These are phyloP conservation scores for Nymphalis c-album DNA, from an alignment of 2,888 invertebrate species.

Conservation along the genomic window DNA sequence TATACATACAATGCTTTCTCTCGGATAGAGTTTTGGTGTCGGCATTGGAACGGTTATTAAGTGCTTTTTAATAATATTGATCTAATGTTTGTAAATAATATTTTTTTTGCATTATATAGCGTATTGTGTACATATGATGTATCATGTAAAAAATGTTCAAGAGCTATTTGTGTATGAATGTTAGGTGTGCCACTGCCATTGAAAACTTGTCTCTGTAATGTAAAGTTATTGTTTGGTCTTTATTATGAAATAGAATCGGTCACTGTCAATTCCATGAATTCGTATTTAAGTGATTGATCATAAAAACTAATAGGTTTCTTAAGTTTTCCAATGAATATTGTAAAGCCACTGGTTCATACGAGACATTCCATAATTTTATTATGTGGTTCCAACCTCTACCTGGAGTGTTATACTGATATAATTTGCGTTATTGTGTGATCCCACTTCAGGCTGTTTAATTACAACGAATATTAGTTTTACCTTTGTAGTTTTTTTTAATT, in stretches of 20 bases:
- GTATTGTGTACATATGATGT: conserved; percentile 67
- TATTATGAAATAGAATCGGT: not conserved
- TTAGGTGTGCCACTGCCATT: conserved; percentile 75
- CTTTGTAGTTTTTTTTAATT: conserved; percentile 46
- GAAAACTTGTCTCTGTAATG: conserved; percentile 52
- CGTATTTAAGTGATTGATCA: conserved; percentile 40
- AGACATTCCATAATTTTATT: conserved; percentile 34
- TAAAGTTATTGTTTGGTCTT: conserved; percentile 41
- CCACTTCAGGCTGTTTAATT: conserved; percentile 74
- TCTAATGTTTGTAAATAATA: conserved; percentile 68
- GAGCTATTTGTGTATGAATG: conserved; percentile 73
- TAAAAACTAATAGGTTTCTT: conserved; percentile 50
- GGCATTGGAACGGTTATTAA: conserved; percentile 62
- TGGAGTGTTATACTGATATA: conserved; percentile 34
- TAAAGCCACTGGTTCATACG: conserved; percentile 62
- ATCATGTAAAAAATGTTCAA: conserved; percentile 67
- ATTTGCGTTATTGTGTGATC: conserved; percentile 51
- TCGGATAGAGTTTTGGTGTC: conserved; percentile 52
- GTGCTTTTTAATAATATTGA: conserved; percentile 69
- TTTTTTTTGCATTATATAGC: conserved; percentile 74
- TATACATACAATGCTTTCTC: conserved; percentile 39
- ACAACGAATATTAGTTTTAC: conserved; percentile 74
- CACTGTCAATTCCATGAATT: conserved; percentile 40
- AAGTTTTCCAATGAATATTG: conserved; percentile 24
- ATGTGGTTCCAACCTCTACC: conserved; percentile 44